Evolutionary conservation across 2,113 vertebrate genomes (phyloP).

Genomic region (Aythya baeri): DNA sequence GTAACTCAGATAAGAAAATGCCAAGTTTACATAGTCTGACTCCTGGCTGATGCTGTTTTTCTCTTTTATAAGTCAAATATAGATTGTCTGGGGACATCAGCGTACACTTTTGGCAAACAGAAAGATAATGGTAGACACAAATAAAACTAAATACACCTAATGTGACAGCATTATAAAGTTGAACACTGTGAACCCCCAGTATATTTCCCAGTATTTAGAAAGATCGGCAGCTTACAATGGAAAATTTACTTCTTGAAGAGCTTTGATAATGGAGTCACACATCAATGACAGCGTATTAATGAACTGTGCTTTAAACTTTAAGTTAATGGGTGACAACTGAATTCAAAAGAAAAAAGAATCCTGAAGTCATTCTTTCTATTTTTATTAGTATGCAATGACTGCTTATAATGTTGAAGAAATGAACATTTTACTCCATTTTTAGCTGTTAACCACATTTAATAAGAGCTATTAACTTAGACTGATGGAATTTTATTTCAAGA

Average conservation of each 20-base stretch:
- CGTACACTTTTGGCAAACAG: background rate
- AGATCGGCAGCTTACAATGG: background rate
- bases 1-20: background rate
- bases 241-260: conserved; percentile 4
- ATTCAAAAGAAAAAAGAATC: conserved; percentile 16
- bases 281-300: conserved; percentile 44
- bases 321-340: conserved; percentile 45
- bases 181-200: background rate
- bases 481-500: conserved; percentile 55
- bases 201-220: background rate
- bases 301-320: conserved; percentile 2
- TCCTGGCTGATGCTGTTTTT: background rate
- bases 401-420: conserved; percentile 41
- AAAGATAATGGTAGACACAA: background rate
- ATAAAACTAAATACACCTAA: background rate
- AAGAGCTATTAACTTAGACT: conserved; percentile 38
- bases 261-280: conserved; percentile 30
- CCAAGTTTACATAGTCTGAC: background rate
- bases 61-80: background rate
- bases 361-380: conserved; percentile 41
- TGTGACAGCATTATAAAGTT: background rate
- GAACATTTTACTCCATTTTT: conserved; percentile 45
- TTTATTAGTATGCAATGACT: conserved; percentile 33
- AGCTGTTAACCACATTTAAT: conserved; percentile 49
- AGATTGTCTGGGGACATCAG: background rate